Conservation (phyloP, 2,113 vertebrate species). For the Atractosteus spatula region DNA sequence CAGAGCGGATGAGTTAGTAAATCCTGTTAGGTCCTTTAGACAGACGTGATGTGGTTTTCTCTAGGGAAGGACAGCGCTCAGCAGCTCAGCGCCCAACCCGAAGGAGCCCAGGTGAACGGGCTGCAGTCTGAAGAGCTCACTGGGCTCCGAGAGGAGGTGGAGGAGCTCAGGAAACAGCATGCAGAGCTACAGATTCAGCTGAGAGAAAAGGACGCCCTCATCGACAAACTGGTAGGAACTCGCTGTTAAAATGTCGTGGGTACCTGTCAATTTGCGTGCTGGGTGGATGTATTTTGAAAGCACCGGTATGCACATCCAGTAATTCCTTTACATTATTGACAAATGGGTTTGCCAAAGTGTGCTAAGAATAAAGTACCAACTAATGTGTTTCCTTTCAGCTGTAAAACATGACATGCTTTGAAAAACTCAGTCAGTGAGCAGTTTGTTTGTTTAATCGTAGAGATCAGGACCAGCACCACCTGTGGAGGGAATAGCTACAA, state of each 20-base stretch:
- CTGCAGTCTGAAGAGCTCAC: conserved; percentile 81
- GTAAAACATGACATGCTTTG: too few relatives aligned
- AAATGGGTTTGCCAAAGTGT: too few relatives aligned
- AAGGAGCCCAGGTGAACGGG: conserved; percentile 79
- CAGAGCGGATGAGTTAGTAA: too few relatives aligned
- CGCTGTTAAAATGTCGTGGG: too few relatives aligned
- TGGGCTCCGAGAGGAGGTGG: conserved; percentile 76
- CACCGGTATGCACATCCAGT: too few relatives aligned
- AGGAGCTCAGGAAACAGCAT: conserved; percentile 78
- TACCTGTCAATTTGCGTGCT: too few relatives aligned
- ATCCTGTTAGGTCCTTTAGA: too few relatives aligned
- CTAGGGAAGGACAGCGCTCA: conserved; percentile 73
- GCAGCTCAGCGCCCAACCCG: conserved; percentile 52
- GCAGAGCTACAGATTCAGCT: conserved; percentile 76
- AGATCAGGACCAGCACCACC: conserved; percentile 60
- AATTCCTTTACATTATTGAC: too few relatives aligned
- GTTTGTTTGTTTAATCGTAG: conserved; percentile 47
- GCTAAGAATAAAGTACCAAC: too few relatives aligned
- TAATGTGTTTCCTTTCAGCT: too few relatives aligned
- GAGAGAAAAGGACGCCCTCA: conserved; percentile 75
- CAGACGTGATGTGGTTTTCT: background rate
- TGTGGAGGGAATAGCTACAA: conserved; percentile 44
- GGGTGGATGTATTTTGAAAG: too few relatives aligned
- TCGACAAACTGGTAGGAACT: conserved; percentile 74
- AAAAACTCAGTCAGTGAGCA: too few relatives aligned